Base-by-base conservation (phyloP, 2,113 vertebrate genomes). In the Drymodes brunneopygia region DNA sequence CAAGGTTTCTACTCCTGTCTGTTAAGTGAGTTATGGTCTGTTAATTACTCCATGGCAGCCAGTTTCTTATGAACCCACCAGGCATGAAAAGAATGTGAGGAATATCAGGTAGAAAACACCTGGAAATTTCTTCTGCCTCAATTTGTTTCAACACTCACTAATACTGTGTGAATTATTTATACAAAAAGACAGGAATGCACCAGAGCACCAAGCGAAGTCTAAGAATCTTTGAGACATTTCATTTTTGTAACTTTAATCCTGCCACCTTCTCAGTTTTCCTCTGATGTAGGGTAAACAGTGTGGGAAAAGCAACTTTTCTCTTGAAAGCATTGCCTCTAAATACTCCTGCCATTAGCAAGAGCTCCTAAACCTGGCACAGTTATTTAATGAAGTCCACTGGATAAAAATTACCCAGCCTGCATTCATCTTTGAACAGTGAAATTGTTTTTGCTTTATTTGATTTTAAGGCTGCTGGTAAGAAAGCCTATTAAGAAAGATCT, bases 51-150 rank as follows among this genome's bases (percentile, higher is more conserved):
- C 83, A 58, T 4, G 20, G 96, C 72, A 96, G 50, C 69, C 81
- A 28, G 5, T 61, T 79, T 40, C 90, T 77, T 40, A 91, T n/a
- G 73, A 92, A 89, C 29, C 44, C 44, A 86, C 29, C 62, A 90
- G 80, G 78, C 57, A 95, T 45, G 92, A 92, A 65, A 95, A 93
- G 92, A 96, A 97, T 77, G 89, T 7, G 3, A 95, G 71, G 69
- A 84, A 29, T 64, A 94, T 18, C 64, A 96, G 86, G 90, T 91
- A 89, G 53, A 94, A 91, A 95, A 92, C 94, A 95, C 93, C 90
- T 95, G 86, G 94, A 94, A 81, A 71, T 33, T 23, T 67, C 53
- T 73, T 72, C 72, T 67, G 65, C 56, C n/a, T 14, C 65, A 36
- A 58, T 92, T 64, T 84, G 56, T 93, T 95, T 94, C 90, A 94